A percentile compares a stretch with the other conserved stretches of the same genome.
These are phyloP conservation scores for Drosophila infuscata DNA, from an alignment of 2,888 invertebrate genomes.

Conservation along the genomic window DNA sequence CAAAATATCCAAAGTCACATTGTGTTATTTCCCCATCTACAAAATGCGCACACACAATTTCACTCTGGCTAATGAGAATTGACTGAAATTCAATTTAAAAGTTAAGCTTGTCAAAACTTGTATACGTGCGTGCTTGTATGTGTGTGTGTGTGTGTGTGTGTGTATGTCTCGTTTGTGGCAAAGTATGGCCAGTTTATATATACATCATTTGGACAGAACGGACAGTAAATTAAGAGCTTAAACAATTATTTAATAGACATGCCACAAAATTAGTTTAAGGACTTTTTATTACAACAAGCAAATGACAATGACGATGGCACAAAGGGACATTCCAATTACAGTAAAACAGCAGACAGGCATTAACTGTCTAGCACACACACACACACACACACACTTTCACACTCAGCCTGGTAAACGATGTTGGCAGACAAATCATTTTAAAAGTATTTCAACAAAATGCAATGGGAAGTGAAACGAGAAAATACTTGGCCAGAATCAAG, in stretches of 20 bases:
- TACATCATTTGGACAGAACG: conserved; percentile 12
- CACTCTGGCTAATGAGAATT: conserved; percentile 38
- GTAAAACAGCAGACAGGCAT: conserved; percentile 56
- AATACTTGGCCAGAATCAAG: conserved; percentile 33
- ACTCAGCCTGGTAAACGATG: conserved; percentile 25
- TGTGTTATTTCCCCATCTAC: not conserved
- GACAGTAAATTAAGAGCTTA: conserved; percentile 73
- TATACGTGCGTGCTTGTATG: conserved; percentile 8
- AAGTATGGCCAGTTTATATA: conserved; percentile 14
- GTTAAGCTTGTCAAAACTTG: conserved; percentile 33
- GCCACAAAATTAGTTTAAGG: conserved; percentile 78
- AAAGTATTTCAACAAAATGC: conserved; percentile 70
- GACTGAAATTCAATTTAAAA: conserved; percentile 55
- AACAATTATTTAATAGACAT: conserved; percentile 79
- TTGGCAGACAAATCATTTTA: conserved; percentile 72
- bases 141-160: conserved; percentile 6
- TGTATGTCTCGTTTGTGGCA: not conserved
- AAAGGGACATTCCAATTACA: conserved; percentile 72
- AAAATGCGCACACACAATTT: conserved; percentile 19
- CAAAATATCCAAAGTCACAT: conserved; percentile 7
- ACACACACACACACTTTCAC: conserved; percentile 12
- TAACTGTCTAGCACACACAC: conserved; percentile 32
- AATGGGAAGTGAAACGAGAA: conserved; percentile 56
- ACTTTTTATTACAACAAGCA: conserved; percentile 47
- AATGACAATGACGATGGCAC: conserved; percentile 42